Percentiles rank a stretch among this genome's conserved stretches.
phyloP scores from a whole-genome alignment of 2,797 vertebrate genomes.

The Phoebastria nigripes region DNA sequence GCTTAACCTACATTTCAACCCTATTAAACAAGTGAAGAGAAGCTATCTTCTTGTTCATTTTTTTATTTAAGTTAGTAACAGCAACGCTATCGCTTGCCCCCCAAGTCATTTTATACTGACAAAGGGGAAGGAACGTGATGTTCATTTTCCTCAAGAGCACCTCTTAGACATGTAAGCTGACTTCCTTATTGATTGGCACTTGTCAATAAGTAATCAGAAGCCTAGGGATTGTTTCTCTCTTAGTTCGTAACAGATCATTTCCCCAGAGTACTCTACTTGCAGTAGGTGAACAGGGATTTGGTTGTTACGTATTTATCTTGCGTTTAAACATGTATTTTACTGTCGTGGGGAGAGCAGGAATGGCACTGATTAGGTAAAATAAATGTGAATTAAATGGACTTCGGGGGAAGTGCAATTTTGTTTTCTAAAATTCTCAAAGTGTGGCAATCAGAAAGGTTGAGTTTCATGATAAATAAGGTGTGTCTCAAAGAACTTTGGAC shows the following conservation, averaged over 20 bases:
- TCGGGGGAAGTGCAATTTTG: not conserved
- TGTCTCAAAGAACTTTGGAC: not conserved
- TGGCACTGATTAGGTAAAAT: not conserved
- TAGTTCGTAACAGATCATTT: not conserved
- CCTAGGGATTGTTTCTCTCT: not conserved
- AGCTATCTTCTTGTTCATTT: not conserved
- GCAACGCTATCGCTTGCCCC: not conserved
- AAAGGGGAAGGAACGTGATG: not conserved
- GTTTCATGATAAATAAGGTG: not conserved
- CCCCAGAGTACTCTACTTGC: not conserved
- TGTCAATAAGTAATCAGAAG: conserved; percentile 7
- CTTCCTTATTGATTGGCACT: not conserved
- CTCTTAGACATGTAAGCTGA: not conserved
- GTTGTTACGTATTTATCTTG: not conserved
- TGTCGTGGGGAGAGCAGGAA: not conserved
- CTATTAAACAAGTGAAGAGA: not conserved
- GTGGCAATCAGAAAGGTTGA: not conserved
- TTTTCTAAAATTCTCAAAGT: not conserved
- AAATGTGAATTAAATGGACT: not conserved
- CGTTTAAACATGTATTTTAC: conserved; percentile 3
- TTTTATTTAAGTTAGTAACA: not conserved
- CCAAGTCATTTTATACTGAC: not conserved
- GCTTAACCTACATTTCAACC: conserved; percentile 9
- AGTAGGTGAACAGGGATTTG: not conserved
- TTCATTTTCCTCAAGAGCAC: conserved; percentile 28